Evolutionary conservation across 2,797 vertebrate genomes (phyloP).

Genomic region (Strix occidentalis): DNA sequence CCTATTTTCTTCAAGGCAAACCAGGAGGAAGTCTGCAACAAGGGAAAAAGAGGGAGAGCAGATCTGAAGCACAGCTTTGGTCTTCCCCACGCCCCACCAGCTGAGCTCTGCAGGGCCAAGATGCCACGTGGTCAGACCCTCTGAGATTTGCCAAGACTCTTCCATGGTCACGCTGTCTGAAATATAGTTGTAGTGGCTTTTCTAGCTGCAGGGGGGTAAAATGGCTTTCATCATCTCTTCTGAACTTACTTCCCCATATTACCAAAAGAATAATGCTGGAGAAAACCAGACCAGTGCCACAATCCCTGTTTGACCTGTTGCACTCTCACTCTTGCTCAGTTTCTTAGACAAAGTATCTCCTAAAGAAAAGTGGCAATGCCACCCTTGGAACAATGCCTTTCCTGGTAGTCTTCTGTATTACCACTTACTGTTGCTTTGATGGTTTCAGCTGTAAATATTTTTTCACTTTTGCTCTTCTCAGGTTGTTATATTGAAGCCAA

Average conservation of each 20-base stretch:
- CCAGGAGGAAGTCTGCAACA: neutral
- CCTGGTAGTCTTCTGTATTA: neutral
- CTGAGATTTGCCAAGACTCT: neutral
- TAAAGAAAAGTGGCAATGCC: neutral
- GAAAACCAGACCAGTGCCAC: neutral
- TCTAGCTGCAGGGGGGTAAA: neutral
- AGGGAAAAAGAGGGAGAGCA: neutral
- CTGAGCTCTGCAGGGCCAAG: neutral
- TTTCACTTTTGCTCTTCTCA: neutral
- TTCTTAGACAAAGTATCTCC: neutral
- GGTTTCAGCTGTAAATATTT: slow-evolving; percentile 9
- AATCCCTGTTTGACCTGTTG: accelerated
- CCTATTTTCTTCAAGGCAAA: neutral
- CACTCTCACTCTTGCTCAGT: neutral
- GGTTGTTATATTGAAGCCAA: neutral
- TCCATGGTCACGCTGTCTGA: neutral
- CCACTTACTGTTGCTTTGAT: neutral
- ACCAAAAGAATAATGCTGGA: neutral
- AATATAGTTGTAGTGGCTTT: neutral
- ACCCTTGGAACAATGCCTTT: accelerated
- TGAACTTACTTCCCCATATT: neutral
- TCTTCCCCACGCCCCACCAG: neutral
- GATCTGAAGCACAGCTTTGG: neutral
- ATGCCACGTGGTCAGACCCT: accelerated
- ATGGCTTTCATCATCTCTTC: neutral